phyloP scores from a whole-genome alignment of 2,888 invertebrate species.

The Dynastes hyllus region DNA sequence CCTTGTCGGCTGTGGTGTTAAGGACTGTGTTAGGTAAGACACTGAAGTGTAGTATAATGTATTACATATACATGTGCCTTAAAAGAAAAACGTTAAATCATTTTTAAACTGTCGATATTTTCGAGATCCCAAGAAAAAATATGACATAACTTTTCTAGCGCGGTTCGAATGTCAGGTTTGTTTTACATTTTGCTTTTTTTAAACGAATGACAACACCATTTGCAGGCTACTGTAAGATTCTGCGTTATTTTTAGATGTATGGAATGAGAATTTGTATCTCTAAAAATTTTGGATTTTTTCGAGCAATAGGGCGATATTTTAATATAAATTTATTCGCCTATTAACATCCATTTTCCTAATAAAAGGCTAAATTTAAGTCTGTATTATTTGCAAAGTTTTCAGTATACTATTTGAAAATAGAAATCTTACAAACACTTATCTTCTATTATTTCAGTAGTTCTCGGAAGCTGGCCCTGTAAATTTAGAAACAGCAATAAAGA shows the following conservation, averaged over 20 bases:
- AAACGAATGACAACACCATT: slow-evolving; percentile 1
- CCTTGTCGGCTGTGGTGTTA: not conserved
- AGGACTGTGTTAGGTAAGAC: slow-evolving; percentile 14
- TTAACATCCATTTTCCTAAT: not conserved
- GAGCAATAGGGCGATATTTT: not conserved
- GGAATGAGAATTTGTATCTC: too few species aligned
- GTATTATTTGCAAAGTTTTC: not conserved
- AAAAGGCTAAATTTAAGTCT: not conserved
- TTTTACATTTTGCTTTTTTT: not conserved
- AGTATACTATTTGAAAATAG: not conserved
- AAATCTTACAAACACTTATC: not conserved
- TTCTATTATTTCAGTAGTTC: slow-evolving; percentile 13
- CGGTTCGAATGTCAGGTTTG: not conserved
- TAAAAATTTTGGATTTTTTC: too few species aligned
- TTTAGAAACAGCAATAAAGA: slow-evolving; percentile 16
- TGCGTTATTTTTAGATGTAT: too few species aligned
- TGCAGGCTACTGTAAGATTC: too few species aligned
- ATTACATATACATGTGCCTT: slow-evolving; percentile 7
- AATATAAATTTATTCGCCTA: not conserved
- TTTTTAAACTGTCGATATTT: slow-evolving; percentile 30
- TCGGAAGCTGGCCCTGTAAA: slow-evolving; percentile 4
- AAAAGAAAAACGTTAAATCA: slow-evolving; percentile 2
- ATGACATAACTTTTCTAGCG: slow-evolving; percentile 9
- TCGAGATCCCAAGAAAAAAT: slow-evolving; percentile 28
- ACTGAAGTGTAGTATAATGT: slow-evolving; percentile 19